Evolutionary conservation across 1,140 invertebrate species (phyloP).

Genomic region (Thaumetopoea pityocampa): DNA sequence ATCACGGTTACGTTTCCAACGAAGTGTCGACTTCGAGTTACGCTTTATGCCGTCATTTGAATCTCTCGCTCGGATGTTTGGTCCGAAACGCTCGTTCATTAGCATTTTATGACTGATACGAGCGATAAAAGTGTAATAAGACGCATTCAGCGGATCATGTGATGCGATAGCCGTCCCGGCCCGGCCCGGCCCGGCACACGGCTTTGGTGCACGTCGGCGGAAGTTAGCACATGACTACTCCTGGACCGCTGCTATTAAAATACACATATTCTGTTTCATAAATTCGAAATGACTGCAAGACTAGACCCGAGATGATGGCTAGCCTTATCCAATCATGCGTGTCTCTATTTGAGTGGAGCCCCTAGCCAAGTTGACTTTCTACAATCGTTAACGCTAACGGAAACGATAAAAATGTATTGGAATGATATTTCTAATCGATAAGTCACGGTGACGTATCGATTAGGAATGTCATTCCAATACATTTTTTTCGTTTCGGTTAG

Average conservation of each 20-base stretch:
- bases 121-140: conserved; percentile 72
- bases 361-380: too few relatives aligned
- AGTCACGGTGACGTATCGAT: too few relatives aligned
- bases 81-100: conserved; percentile 68
- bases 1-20: conserved; percentile 69
- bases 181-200: too few relatives aligned
- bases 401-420: too few relatives aligned
- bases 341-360: too few relatives aligned
- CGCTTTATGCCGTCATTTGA: conserved; percentile 72
- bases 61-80: conserved; percentile 73
- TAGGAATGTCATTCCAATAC: too few relatives aligned
- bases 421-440: too few relatives aligned
- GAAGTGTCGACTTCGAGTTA: conserved; percentile 70
- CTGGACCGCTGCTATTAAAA: conserved; percentile 51
- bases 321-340: too few relatives aligned
- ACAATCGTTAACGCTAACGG: too few relatives aligned
- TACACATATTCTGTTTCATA: conserved; percentile 49
- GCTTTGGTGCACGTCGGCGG: conserved; percentile 48
- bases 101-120: conserved; percentile 74
- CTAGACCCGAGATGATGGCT: too few relatives aligned
- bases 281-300: too few relatives aligned
- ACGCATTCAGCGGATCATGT: conserved; percentile 66
- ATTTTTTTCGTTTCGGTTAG: too few relatives aligned
- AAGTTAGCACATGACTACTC: conserved; percentile 56
- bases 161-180: conserved; percentile 54